phyloP scores from a whole-genome alignment of 1,140 invertebrate species.

The Tetramorium simillimum region DNA sequence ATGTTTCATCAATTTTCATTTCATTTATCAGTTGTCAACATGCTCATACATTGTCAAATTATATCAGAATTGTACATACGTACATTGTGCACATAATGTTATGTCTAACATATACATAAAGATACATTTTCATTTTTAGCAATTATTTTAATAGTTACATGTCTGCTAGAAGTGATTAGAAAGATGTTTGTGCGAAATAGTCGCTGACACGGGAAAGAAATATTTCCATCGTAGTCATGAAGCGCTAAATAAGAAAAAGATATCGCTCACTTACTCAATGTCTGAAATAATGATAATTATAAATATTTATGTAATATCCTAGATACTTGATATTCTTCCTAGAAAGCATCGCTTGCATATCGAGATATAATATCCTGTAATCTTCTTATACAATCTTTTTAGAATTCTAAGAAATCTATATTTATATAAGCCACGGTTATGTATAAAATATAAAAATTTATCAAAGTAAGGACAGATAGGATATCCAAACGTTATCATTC shows the following conservation, averaged over 20 bases:
- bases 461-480: not conserved
- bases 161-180: not conserved
- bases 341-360: not conserved
- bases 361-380: not conserved
- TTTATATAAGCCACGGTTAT: not conserved
- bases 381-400: not conserved
- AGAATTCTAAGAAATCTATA: not conserved
- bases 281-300: not conserved
- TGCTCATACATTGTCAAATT: not conserved
- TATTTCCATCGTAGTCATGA: not conserved
- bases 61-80: not conserved
- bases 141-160: not conserved
- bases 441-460: not conserved
- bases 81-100: not conserved
- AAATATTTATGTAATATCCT: not conserved
- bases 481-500: not conserved
- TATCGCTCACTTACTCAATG: not conserved
- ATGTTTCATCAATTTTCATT: conserved; percentile 18
- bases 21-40: not conserved
- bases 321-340: not conserved
- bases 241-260: not conserved
- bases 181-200: conserved; percentile 2
- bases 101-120: not conserved
- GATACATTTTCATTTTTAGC: not conserved
- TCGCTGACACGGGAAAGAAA: not conserved